Evolutionary conservation across 2,888 invertebrate species (phyloP), one percentile per base, ranked within the genome.

Genomic region (Esperia sulphurella): DNA sequence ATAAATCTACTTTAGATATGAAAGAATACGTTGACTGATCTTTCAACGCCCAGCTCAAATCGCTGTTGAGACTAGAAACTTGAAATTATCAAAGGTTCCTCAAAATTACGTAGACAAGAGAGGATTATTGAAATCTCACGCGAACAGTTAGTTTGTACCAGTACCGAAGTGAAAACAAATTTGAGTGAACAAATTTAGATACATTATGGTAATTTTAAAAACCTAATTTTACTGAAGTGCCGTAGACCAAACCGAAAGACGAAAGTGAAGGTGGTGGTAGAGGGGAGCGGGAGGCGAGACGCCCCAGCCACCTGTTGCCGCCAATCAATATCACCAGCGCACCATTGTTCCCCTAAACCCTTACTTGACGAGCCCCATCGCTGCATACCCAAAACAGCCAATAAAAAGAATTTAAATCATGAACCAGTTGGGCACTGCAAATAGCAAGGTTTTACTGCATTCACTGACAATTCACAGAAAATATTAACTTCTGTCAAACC

Each of bases 281-380:
- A 51, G 64, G 65, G 59, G 70, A 33, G 77, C 66, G 79, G 79
- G 83, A 74, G 65, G 65, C 79, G 63, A 74, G 69, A 80, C 72
- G 21, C 83, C 85, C 80, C 76, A 77, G 58, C 82, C 72, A 87
- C 86, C 81, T 88, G 88, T 88, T 81, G 86, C 71, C 66, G 62
- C 68, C 80, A 87, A 88, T 88, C 88, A 86, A 88, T 88, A 88
- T 73, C 76, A 75, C 74, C 73, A 83, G 70, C 71, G 74, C 70
- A 75, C 77, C 82, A 75, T 81, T 81, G 80, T 79, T 75, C 74
- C 74, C 66, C 65, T 63, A 71, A 71, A 69, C 66, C 67, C 58
- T 59, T 56, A 58, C 52, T 53, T 57, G 58, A 53, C 65, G 21
- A 21, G 21, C 65, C 68, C 65, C 67, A 66, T 64, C 63, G 62